phyloP scores from a whole-genome alignment of 92 coral and sea anemone species.

The Pocillopora grandis region DNA sequence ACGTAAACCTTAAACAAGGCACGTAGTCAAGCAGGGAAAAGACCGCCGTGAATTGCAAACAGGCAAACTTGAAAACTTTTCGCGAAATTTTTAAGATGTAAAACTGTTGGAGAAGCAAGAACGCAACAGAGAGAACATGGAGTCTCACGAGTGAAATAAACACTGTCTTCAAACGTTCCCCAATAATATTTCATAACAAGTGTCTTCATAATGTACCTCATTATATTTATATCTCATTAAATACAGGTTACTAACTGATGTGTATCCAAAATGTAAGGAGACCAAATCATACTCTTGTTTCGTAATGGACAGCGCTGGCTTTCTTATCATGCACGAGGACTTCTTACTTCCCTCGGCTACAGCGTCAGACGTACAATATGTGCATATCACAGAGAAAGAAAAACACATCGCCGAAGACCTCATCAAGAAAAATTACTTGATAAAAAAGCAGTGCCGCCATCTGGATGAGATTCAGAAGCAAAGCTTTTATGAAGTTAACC shows the following conservation, averaged over 20 bases:
- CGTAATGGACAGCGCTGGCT: conserved; percentile 64
- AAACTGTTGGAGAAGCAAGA: too few species aligned
- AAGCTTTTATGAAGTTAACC: conserved; percentile 62
- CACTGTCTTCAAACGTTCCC: too few species aligned
- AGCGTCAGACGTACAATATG: conserved; percentile 37
- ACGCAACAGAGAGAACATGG: too few species aligned
- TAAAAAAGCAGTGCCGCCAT: conserved; percentile 43
- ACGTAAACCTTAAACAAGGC: too few species aligned
- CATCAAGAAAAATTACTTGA: conserved; percentile 40
- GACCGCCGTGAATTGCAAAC: too few species aligned
- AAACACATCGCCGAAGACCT: conserved; percentile 54
- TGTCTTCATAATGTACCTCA: background rate
- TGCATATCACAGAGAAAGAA: conserved; percentile 56
- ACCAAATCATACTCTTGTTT: conserved; percentile 43
- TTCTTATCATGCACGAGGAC: conserved; percentile 59
- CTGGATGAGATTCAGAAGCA: conserved; percentile 37
- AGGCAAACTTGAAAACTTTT: too few species aligned
- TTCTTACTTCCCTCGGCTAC: conserved; percentile 45
- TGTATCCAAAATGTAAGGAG: conserved; percentile 52
- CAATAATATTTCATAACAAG: background rate
- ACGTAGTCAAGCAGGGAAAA: too few species aligned
- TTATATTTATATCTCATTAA: background rate
- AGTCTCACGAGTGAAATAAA: too few species aligned
- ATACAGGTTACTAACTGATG: conserved; percentile 47
- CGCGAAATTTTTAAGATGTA: too few species aligned